Evolutionary conservation across 1,140 invertebrate genomes (phyloP).

Genomic region (Phenacoccus solenopsis): DNA sequence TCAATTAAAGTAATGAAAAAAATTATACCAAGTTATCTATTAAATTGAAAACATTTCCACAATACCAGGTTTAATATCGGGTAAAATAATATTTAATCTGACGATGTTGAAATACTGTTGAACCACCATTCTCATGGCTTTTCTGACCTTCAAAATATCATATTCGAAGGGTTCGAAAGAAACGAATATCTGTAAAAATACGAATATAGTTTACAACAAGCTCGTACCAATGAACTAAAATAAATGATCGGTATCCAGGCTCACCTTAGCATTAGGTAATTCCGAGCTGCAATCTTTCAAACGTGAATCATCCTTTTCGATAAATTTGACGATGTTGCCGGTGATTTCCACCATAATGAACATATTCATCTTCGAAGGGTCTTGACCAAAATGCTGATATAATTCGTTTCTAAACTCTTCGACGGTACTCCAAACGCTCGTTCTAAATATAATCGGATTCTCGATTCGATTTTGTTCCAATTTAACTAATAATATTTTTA

Average conservation of each 20-base stretch:
- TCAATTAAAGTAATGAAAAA: neutral
- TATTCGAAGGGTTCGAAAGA: neutral
- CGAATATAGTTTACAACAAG: too few relatives aligned
- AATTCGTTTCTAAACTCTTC: constrained; percentile 42
- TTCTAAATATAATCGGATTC: constrained; percentile 46
- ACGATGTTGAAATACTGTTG: neutral
- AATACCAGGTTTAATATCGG: constrained; percentile 4
- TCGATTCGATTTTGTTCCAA: constrained; percentile 46
- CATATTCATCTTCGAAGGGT: neutral
- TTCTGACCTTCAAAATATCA: neutral
- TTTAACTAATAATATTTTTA: constrained; percentile 51
- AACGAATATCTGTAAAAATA: neutral
- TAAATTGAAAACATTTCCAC: too few relatives aligned
- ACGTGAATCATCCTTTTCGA: neutral
- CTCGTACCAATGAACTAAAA: too few relatives aligned
- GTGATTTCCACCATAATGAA: neutral
- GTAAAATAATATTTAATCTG: constrained; percentile 3
- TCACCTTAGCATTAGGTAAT: neutral
- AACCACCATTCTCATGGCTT: neutral
- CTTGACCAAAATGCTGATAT: constrained; percentile 20
- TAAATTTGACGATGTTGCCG: neutral
- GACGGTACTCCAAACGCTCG: constrained; percentile 41
- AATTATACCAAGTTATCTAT: too few relatives aligned
- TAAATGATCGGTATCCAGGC: too few relatives aligned
- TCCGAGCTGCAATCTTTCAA: neutral